Evolutionary conservation across 2,797 vertebrate species (phyloP), one percentile per base, ranked within the genome.

Genomic region (Tarsius wallacei): DNA sequence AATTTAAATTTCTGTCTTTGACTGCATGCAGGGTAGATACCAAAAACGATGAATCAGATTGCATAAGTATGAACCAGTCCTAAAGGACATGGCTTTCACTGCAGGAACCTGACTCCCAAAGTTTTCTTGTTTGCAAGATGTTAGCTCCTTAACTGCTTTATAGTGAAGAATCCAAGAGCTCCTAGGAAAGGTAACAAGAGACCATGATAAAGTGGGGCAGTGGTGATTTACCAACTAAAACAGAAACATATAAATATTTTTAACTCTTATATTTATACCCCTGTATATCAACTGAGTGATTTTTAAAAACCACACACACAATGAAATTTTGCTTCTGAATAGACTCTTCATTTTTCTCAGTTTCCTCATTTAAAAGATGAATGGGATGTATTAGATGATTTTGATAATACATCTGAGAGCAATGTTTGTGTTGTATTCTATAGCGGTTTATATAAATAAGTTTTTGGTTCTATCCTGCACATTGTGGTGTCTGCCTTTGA

Each of bases 301-400:
- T 28, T 51, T 59, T 68, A 84, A 26, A 51, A 26, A 16, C 51
- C 51, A 49, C 64, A 36, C 17, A 17, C 15, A 55, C 16, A 51
- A 57, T 14, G 28, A 31, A 22, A 88, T 77, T 95, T 87, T 64
- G 61, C 12, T 87, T 93, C 47, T 80, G 66, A 95, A 63, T 55
- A 80, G 36, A 73, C 22, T 80, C 33, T 92, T 89, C 57, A 61
- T 87, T 95, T 95, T 9, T 90, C 47, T 95, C 85, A 51, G 47
- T 95, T 84, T 94, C 33, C n/a, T 87, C 47, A 87, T 73, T 93
- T 97, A 73, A 91, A 93, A 94, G 97, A 81, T 83, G 87, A 86
- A 47, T 95, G n/a, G 10, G 51, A 80, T 93, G 83, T 59, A 83
- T 77, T 77, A 87, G 36, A 90, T 90, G 33, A 81, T 90, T 76